Conservation (phyloP, 2,888 invertebrate species). For the Microdon myrmicae region DNA sequence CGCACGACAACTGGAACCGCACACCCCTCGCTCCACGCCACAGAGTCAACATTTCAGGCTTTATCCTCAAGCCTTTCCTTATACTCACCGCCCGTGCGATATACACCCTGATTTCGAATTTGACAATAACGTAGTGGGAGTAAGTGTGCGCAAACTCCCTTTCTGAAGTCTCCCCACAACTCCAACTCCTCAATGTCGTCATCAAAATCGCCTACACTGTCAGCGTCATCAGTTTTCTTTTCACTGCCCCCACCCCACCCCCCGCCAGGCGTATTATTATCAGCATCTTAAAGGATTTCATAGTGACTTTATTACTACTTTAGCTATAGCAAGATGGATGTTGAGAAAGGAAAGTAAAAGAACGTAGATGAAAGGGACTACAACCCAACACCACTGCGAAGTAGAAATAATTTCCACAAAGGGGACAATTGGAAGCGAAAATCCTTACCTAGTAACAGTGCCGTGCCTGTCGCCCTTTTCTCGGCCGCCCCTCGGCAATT, state of each 20-base stretch:
- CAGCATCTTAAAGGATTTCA: background rate
- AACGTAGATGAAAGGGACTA: background rate
- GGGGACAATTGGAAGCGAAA: conserved; percentile 13
- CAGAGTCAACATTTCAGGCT: too few relatives aligned
- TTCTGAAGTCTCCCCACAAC: background rate
- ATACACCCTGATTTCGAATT: too few relatives aligned
- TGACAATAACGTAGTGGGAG: background rate
- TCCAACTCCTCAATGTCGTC: background rate
- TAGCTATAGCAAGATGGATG: background rate
- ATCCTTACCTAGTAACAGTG: conserved; percentile 9
- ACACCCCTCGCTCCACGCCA: too few relatives aligned
- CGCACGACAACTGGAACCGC: too few relatives aligned
- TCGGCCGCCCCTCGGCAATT: conserved; percentile 16
- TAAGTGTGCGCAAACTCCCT: conserved; percentile 19
- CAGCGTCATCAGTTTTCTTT: too few relatives aligned
- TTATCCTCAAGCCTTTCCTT: too few relatives aligned
- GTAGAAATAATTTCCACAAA: conserved; percentile 25
- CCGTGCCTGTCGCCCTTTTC: conserved; percentile 13
- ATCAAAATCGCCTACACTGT: too few relatives aligned
- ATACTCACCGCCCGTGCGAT: too few relatives aligned
- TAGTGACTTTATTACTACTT: conserved; percentile 14
- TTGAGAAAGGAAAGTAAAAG: background rate
- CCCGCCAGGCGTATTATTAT: too few relatives aligned
- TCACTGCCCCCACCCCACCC: too few relatives aligned
- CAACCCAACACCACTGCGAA: conserved; percentile 9